Percentiles rank a stretch among this genome's conserved stretches.
Conservation (phyloP, 1,140 invertebrate species). For the Drosophila varians region DNA sequence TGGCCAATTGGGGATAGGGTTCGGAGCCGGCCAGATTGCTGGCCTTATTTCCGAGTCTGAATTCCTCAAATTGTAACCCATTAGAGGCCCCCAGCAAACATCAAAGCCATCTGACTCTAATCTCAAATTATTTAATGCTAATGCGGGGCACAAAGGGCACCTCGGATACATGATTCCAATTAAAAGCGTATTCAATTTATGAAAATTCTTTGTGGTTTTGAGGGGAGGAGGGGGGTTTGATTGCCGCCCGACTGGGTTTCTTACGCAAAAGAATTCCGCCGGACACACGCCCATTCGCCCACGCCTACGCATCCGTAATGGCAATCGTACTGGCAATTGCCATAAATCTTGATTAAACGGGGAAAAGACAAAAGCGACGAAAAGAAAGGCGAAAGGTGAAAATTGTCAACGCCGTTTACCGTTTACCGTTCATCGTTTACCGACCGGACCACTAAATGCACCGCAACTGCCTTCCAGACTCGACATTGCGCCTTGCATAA, state of each 20-base stretch:
- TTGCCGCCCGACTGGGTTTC: constrained; percentile 33
- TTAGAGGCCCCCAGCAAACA: constrained; percentile 32
- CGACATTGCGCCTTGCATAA: constrained; percentile 61
- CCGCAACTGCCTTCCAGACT: constrained; percentile 25
- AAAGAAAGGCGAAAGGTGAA: constrained; percentile 62
- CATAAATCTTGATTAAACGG: constrained; percentile 78
- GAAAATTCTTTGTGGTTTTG: constrained; percentile 5
- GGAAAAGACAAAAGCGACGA: constrained; percentile 49
- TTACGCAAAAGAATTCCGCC: constrained; percentile 51
- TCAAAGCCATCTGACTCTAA: constrained; percentile 53
- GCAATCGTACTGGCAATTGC: constrained; percentile 62
- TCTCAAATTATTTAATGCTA: constrained; percentile 35
- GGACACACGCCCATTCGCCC: constrained; percentile 20
- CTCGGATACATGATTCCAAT: constrained; percentile 46
- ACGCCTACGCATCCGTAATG: constrained; percentile 25
- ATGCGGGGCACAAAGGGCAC: constrained; percentile 28
- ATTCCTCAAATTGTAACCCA: constrained; percentile 23
- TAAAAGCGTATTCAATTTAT: constrained; percentile 70
- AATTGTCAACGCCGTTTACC: constrained; percentile 54
- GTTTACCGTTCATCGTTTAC: constrained; percentile 3
- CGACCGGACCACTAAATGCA: constrained; percentile 8
- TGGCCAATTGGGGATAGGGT: constrained; percentile 49
- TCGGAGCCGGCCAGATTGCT: constrained; percentile 11
- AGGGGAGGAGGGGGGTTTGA: too few relatives aligned
- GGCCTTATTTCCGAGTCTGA: constrained; percentile 19